phyloP scores from a whole-genome alignment of 1,140 invertebrate genomes.

The Oedothorax gibbosus region DNA sequence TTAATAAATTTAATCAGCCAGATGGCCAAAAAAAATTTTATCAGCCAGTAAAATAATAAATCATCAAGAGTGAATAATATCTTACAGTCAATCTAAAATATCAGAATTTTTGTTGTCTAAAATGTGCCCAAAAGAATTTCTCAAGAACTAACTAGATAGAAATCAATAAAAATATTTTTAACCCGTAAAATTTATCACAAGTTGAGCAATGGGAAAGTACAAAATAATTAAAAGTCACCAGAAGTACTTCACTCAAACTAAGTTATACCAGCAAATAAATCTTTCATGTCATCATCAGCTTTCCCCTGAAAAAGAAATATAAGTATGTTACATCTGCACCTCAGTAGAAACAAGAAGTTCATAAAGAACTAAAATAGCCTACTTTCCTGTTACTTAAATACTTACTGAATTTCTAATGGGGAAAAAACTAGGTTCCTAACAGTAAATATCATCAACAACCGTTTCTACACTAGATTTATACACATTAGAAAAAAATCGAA shows the following conservation, averaged over 20 bases:
- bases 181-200: conserved; percentile 25
- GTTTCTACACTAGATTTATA: no score
- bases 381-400: no score
- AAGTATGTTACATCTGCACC: not conserved
- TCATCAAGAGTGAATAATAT: not conserved
- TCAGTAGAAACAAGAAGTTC: no score
- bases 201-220: not conserved
- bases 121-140: not conserved
- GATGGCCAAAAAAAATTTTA: no score
- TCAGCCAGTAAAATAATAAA: not conserved
- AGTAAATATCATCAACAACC: no score
- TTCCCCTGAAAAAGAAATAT: conserved; percentile 15
- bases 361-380: no score
- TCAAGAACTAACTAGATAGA: not conserved
- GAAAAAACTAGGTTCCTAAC: no score
- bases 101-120: not conserved
- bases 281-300: conserved; percentile 5
- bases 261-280: conserved; percentile 42
- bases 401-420: no score
- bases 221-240: not conserved
- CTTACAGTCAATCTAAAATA: not conserved
- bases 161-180: conserved; percentile 13
- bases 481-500: no score
- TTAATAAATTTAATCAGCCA: not conserved
- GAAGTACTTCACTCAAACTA: not conserved